Evolutionary conservation across 2,888 invertebrate genomes (phyloP).

Genomic region (Ptilodon capucinus): DNA sequence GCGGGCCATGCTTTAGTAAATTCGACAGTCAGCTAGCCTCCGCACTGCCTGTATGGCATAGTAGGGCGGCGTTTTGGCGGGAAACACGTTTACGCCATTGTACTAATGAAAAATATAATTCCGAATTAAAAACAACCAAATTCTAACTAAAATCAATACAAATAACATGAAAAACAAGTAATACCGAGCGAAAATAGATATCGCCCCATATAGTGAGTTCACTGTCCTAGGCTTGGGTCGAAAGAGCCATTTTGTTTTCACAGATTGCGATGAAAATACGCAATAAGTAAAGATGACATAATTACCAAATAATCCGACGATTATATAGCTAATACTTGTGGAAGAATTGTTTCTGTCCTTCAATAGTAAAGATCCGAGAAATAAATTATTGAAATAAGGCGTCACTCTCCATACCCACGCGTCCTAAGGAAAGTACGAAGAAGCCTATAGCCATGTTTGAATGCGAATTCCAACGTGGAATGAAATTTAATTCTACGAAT

Average conservation of each 20-base stretch:
- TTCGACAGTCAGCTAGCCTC: conserved; percentile 46
- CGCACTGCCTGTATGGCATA: conserved; percentile 51
- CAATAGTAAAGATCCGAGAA: conserved; percentile 79
- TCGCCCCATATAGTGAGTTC: conserved; percentile 78
- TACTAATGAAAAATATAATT: conserved; percentile 19
- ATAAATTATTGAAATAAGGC: conserved; percentile 79
- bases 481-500: conserved; percentile 61
- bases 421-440: conserved; percentile 77
- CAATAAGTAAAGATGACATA: conserved; percentile 72
- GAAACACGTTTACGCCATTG: conserved; percentile 60
- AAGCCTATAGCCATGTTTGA: conserved; percentile 82
- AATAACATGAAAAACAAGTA: conserved; percentile 27
- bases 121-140: conserved; percentile 19
- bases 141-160: conserved; percentile 21
- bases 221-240: conserved; percentile 79
- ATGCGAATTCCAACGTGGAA: conserved; percentile 81
- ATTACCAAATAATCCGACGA: conserved; percentile 71
- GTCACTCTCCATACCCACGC: conserved; percentile 78
- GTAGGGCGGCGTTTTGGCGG: conserved; percentile 80
- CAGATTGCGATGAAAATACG: conserved; percentile 80
- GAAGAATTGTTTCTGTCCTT: conserved; percentile 74
- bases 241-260: conserved; percentile 83
- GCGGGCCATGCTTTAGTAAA: conserved; percentile 46
- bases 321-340: conserved; percentile 70
- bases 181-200: conserved; percentile 54